Conservation (phyloP, 2,888 invertebrate species). For the Sinohyriopsis cumingii region DNA sequence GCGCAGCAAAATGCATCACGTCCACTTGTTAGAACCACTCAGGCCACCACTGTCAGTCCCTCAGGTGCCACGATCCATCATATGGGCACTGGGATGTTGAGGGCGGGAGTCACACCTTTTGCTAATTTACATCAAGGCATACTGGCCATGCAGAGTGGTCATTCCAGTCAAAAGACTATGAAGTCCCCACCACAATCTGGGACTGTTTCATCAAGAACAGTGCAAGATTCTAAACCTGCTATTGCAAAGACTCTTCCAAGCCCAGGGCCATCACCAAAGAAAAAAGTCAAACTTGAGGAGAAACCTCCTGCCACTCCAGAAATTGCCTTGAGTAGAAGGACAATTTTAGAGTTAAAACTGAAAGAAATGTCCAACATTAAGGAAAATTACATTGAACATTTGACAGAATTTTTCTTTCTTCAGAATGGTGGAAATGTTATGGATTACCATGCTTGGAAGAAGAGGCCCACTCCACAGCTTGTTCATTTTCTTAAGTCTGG, state of each 20-base stretch:
- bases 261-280: slow-evolving; percentile 53
- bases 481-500: slow-evolving; percentile 84
- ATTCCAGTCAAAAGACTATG: slow-evolving; percentile 9
- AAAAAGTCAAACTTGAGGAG: slow-evolving; percentile 66
- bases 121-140: slow-evolving; percentile 49
- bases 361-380: slow-evolving; percentile 64
- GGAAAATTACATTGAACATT: slow-evolving; percentile 69
- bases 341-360: slow-evolving; percentile 47
- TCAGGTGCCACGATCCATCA: slow-evolving; percentile 64
- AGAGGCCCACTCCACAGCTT: slow-evolving; percentile 82
- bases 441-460: slow-evolving; percentile 89
- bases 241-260: slow-evolving; percentile 2
- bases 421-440: slow-evolving; percentile 90
- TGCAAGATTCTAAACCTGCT: too few species aligned
- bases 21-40: slow-evolving; percentile 23
- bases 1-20: slow-evolving; percentile 18
- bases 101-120: slow-evolving; percentile 46
- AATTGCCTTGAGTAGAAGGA: slow-evolving; percentile 56
- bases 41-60: slow-evolving; percentile 25
- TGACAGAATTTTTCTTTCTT: slow-evolving; percentile 88
- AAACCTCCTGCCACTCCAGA: slow-evolving; percentile 62
- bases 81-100: slow-evolving; percentile 55
- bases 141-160: slow-evolving; percentile 26
- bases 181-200: not conserved
- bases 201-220: too few species aligned